Conservation (phyloP, 1,140 invertebrate species). For the Mycetomoellerius zeteki region DNA sequence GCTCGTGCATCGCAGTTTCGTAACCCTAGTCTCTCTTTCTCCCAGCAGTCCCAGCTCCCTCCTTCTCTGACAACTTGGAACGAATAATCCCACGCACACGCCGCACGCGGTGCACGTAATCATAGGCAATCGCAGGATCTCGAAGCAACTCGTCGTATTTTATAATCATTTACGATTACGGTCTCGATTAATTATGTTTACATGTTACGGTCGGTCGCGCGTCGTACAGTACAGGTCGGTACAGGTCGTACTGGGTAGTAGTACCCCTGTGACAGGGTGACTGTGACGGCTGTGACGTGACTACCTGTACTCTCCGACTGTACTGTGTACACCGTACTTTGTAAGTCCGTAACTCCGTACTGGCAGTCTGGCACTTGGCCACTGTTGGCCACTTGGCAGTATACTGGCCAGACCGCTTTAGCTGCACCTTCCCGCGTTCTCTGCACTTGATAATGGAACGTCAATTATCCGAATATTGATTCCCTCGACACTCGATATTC, state of each 20-base stretch:
- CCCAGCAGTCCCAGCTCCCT: too few relatives aligned
- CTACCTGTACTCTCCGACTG: too few relatives aligned
- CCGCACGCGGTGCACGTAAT: neutral
- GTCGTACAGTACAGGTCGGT: neutral
- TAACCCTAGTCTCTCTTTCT: slow-evolving; percentile 3
- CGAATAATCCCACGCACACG: neutral
- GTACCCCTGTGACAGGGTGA: too few relatives aligned
- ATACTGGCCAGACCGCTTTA: neutral
- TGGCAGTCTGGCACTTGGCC: too few relatives aligned
- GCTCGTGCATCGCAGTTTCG: slow-evolving; percentile 20
- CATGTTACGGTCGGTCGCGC: neutral
- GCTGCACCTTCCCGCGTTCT: neutral
- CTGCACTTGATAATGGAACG: neutral
- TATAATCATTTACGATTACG: neutral
- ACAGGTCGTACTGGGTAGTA: too few relatives aligned
- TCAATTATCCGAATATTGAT: neutral
- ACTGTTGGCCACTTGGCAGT: too few relatives aligned
- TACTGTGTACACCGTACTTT: too few relatives aligned
- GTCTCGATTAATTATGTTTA: too few relatives aligned
- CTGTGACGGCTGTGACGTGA: too few relatives aligned
- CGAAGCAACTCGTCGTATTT: neutral
- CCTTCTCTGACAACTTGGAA: neutral
- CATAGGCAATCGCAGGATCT: neutral
- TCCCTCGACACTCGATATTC: neutral
- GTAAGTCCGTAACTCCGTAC: too few relatives aligned